Conservation (phyloP, 2,797 vertebrate species). For the Rhabdomys pumilio region DNA sequence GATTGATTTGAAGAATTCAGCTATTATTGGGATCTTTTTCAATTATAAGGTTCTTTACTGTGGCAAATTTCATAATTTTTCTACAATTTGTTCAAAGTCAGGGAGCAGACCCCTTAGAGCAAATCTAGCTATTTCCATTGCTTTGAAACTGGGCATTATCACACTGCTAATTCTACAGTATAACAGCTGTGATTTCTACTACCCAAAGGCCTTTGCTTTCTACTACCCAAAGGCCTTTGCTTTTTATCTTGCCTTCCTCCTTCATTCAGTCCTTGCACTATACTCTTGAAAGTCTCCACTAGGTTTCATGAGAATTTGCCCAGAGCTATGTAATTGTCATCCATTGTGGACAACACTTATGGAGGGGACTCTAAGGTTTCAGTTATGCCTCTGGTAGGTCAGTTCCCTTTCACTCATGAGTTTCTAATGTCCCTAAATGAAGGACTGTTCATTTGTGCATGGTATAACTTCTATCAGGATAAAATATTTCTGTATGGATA, state of each 20-base stretch:
- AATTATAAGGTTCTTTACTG: slow-evolving; percentile 4
- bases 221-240: not conserved
- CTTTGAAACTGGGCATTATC: slow-evolving; percentile 16
- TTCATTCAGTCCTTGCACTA: not conserved
- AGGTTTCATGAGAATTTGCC: not conserved
- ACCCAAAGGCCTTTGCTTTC: not conserved
- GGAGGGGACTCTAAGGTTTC: not conserved
- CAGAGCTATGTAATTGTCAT: not conserved
- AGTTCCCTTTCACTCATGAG: not conserved
- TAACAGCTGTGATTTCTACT: not conserved
- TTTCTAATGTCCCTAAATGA: not conserved
- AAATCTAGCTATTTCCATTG: not conserved
- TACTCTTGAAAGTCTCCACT: not conserved
- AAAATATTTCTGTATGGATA: not conserved
- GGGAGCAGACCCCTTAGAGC: not conserved
- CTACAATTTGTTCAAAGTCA: not conserved
- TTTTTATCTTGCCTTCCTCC: slow-evolving; percentile 15
- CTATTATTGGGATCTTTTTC: not conserved
- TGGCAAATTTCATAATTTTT: not conserved
- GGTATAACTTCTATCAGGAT: not conserved
- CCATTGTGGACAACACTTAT: not conserved
- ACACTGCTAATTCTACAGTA: not conserved
- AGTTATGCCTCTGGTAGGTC: not conserved
- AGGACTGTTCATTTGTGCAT: not conserved
- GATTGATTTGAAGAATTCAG: slow-evolving; percentile 22